Base-by-base conservation (phyloP, 2,888 invertebrate species). In the Esperia sulphurella region DNA sequence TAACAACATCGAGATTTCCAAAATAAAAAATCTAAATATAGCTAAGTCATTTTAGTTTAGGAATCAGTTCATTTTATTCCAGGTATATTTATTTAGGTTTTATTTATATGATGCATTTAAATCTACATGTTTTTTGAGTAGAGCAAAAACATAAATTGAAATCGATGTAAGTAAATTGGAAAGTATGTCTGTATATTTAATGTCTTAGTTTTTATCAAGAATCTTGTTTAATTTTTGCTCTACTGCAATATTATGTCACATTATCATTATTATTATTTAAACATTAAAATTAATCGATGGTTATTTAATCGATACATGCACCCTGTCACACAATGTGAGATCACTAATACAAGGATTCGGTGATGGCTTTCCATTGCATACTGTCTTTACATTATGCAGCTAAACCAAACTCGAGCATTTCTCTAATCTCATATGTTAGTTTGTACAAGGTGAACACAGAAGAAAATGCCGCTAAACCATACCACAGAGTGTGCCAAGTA, bases 401-500 rank as follows among this genome's bases (percentile, higher is more conserved):
- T 68, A 70, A 55, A 61, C 63, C 58, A 66, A 61, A 54, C 59
- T 68, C 66, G 62, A 68, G 62, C 67, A 64, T 65, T 62, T 56
- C 52, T 61, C 51, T 62, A 59, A 52, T 47, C 57, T 53, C 56
- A 62, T 53, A 50, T 55, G 58, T 58, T n/a, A 31, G 31, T 56
- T 45, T 50, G 39, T 51, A 60, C 65, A 66, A 68, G 65, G 57
- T 63, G 71, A 68, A 70, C 71, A 63, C 72, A 67, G 61, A 59
- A 69, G 71, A 66, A 68, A 63, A 72, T 69, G 60, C 65, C 57
- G 63, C 68, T 72, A 62, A 62, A 74, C 72, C 72, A 72, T 75
- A 81, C 72, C 87, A 87, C 87, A 87, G 71, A 85, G 86, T 87
- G 88, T 88, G 87, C 76, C 85, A 85, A 87, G 85, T 81, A 80